phyloP scores from a whole-genome alignment of 1,140 invertebrate genomes.

The Panonychus citri region DNA sequence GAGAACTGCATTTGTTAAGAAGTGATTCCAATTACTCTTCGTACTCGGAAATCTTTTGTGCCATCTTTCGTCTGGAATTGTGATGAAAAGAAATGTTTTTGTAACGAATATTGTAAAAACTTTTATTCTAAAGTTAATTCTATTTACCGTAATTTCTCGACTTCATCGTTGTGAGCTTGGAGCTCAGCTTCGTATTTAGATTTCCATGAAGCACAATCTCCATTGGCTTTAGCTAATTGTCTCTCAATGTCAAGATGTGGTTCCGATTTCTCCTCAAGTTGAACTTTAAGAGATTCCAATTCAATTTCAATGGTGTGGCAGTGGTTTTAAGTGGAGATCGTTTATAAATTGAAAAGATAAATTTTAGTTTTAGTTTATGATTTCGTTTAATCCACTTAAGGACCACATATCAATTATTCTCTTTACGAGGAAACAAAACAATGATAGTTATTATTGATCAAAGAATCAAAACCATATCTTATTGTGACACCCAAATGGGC shows the following conservation, averaged over 20 bases:
- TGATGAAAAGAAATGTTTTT: background rate
- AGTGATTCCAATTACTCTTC: conserved; percentile 83
- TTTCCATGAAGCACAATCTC: conserved; percentile 62
- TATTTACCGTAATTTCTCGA: conserved; percentile 60
- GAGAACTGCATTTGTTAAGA: conserved; percentile 67
- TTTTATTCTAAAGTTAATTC: too few species aligned
- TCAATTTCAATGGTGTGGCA: conserved; percentile 74
- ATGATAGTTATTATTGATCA: too few species aligned
- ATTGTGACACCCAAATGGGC: conserved; percentile 32
- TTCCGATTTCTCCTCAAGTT: too few species aligned
- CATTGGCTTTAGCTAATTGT: conserved; percentile 71
- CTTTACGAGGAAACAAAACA: too few species aligned
- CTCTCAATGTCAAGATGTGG: conserved; percentile 89
- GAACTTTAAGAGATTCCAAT: conserved; percentile 68
- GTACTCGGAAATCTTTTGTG: conserved; percentile 68
- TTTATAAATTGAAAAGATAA: conserved; percentile 47
- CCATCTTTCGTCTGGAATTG: conserved; percentile 46
- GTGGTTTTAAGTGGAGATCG: conserved; percentile 61
- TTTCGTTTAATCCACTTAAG: too few species aligned
- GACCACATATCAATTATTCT: too few species aligned
- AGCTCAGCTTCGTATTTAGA: conserved; percentile 79
- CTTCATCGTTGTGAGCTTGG: conserved; percentile 65
- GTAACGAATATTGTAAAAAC: background rate
- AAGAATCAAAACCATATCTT: too few species aligned
- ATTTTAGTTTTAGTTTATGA: too few species aligned